A percentile compares a stretch with the other conserved stretches of the same genome.
Conservation (phyloP, 1,140 invertebrate species). For the Drosophila pseudoobscura region DNA sequence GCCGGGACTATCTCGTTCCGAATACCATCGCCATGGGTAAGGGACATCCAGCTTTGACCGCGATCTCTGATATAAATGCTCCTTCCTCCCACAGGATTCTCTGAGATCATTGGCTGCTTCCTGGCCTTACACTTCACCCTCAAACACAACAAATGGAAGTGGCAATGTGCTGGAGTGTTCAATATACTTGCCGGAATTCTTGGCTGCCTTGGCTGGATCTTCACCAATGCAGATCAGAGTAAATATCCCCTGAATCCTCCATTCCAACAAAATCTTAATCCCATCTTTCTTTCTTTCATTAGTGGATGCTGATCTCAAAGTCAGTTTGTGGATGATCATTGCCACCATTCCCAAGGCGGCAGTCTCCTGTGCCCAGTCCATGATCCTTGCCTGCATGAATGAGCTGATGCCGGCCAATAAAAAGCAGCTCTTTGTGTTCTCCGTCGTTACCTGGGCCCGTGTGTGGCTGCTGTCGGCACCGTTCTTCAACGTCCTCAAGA, state of each 20-base stretch:
- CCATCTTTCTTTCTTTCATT: background rate
- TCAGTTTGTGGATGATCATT: slow-evolving; percentile 79
- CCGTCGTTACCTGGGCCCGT: slow-evolving; percentile 77
- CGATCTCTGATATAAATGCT: background rate
- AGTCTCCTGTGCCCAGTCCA: slow-evolving; percentile 77
- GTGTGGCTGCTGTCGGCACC: slow-evolving; percentile 76
- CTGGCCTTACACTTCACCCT: slow-evolving; percentile 73
- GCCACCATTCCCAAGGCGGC: slow-evolving; percentile 74
- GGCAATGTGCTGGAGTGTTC: slow-evolving; percentile 76
- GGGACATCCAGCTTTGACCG: background rate
- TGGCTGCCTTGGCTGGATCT: slow-evolving; percentile 78
- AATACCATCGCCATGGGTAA: slow-evolving; percentile 83
- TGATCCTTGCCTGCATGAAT: slow-evolving; percentile 77
- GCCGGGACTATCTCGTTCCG: slow-evolving; percentile 75
- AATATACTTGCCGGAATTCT: slow-evolving; percentile 83
- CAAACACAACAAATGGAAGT: slow-evolving; percentile 80
- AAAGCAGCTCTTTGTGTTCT: slow-evolving; percentile 75
- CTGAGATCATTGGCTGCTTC: slow-evolving; percentile 80
- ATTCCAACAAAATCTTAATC: background rate
- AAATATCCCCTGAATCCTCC: background rate
- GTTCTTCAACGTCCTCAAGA: slow-evolving; percentile 78
- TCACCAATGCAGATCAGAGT: slow-evolving; percentile 57
- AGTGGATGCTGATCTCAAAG: slow-evolving; percentile 76
- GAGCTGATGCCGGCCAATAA: slow-evolving; percentile 75
- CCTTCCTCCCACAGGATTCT: slow-evolving; percentile 54